These are phyloP conservation scores for Smutsia gigantea DNA, from an alignment of 2,797 vertebrate species.

Conservation along the genomic window DNA sequence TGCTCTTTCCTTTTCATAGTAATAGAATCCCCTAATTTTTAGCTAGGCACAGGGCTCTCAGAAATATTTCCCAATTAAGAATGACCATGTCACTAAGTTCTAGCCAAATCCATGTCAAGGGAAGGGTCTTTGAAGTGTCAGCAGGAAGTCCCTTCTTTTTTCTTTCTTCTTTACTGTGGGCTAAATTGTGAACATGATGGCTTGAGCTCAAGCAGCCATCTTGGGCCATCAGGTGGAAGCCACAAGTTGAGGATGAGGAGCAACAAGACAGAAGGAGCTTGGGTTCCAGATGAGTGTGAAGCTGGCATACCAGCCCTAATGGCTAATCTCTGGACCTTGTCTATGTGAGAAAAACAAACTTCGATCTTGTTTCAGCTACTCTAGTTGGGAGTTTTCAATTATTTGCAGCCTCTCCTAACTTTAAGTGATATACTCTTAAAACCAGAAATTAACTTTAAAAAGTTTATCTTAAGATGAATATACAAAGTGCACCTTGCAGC, in stretches of 20 bases:
- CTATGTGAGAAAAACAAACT: background rate
- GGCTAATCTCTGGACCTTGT: background rate
- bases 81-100: background rate
- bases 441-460: background rate
- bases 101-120: background rate
- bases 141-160: background rate
- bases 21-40: background rate
- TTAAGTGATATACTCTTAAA: background rate
- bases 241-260: background rate
- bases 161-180: background rate
- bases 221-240: background rate
- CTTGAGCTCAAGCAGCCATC: background rate
- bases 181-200: background rate
- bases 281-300: background rate
- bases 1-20: background rate
- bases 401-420: background rate
- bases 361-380: background rate
- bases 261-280: background rate
- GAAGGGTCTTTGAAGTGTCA: background rate
- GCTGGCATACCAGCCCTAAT: background rate
- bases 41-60: background rate
- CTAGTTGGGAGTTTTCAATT: background rate
- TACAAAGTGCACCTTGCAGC: background rate
- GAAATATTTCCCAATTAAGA: background rate
- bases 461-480: background rate